Conservation (phyloP, 2,888 invertebrate species). For the Drosophila siamana region DNA sequence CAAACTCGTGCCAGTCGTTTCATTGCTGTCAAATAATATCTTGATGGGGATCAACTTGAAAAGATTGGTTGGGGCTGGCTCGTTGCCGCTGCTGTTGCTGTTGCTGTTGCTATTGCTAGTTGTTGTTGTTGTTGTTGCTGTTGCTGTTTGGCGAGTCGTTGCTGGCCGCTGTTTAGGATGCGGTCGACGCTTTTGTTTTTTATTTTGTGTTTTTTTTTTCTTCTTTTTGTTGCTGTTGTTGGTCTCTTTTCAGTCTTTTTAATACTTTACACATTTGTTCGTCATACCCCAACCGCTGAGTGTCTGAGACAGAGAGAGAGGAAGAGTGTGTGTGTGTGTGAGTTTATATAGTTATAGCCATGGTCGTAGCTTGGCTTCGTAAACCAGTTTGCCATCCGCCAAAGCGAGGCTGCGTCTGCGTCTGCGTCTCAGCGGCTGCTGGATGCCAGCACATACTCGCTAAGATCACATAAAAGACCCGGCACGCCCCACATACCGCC, state of each 20-base stretch:
- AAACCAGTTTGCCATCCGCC: constrained; percentile 81
- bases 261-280: constrained; percentile 81
- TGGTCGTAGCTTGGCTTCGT: constrained; percentile 49
- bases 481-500: constrained; percentile 67
- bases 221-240: constrained; percentile 39
- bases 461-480: constrained; percentile 79
- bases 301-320: constrained; percentile 29
- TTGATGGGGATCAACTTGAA: constrained; percentile 84
- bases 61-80: constrained; percentile 79
- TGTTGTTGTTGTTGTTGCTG: constrained; percentile 38
- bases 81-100: constrained; percentile 48
- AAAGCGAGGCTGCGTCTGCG: constrained; percentile 70
- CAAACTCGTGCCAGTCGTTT: constrained; percentile 86
- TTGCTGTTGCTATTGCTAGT: constrained; percentile 33
- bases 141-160: constrained; percentile 60
- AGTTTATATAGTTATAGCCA: constrained; percentile 46
- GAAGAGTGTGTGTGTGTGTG: constrained; percentile 33
- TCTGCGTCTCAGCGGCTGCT: constrained; percentile 55
- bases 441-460: constrained; percentile 78
- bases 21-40: constrained; percentile 85
- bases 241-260: constrained; percentile 72
- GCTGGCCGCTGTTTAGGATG: constrained; percentile 78
- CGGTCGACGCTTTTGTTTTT: constrained; percentile 78
- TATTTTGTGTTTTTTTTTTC: constrained; percentile 41
- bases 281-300: constrained; percentile 70